Evolutionary conservation across 2,797 vertebrate species (phyloP), one percentile per base, ranked within the genome.

Genomic region (Triplophysa yarkandensis): DNA sequence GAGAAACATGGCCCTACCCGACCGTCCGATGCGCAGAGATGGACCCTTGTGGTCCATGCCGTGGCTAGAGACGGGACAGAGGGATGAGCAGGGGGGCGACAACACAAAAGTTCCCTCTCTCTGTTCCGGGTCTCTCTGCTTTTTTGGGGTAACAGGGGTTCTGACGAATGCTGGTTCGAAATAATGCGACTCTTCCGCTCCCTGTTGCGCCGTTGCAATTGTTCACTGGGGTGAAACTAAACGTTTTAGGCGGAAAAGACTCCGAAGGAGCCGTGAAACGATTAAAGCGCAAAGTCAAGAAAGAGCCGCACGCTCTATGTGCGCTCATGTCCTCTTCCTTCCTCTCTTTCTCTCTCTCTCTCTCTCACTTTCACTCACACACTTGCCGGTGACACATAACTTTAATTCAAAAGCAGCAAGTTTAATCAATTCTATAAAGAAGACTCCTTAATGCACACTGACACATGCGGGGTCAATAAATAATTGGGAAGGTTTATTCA

Each of bases 141-240:
- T 4, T 36, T 44, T 70, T 77, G 75, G n/a, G n/a, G 78, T 84
- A 86, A 86, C 84, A 86, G 84, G 89, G 90, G 88, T 90, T 89
- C 88, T 88, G 84, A 85, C 83, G 87, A 91, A 88, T 93, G 91
- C 91, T 93, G 92, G 92, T 92, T 94, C 92, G 90, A 92, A 95
- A 95, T 97, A 98, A 98, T 95, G 96, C 93, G 94, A 95, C 91
- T 93, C 95, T 98, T 96, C 97, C 96, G 94, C 95, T 96, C 94
- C 94, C 95, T 93, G 92, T 92, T 90, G 95, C 93, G 94, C 92
- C 91, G 92, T 93, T 95, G 93, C 94, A 94, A 95, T 95, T 96
- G 97, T 89, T 96, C 96, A 98, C 91, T 97, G 95, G 95, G 93
- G 95, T 98, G 96, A 95, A 95, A 98, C 97, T 98, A 98, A 98